Evolutionary conservation across 1,140 invertebrate species (phyloP), one percentile per base, ranked within the genome.

Genomic region (Rhynchophorus ferrugineus): DNA sequence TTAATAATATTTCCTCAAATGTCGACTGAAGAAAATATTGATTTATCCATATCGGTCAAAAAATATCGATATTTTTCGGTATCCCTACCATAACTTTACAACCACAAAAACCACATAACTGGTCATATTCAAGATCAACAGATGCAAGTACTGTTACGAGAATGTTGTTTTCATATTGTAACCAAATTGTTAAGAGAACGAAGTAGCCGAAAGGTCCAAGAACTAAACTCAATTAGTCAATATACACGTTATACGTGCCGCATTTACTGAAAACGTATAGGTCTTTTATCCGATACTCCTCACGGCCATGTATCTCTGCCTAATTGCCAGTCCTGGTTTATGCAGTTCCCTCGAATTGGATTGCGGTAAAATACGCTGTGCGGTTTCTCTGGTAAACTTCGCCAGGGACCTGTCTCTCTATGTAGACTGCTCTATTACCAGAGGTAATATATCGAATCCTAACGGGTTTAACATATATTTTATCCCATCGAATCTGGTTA

Each of bases 331-430:
- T 58, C 59, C 63, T 63, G 64, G 64, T 68, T 68, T 65, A 67
- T 65, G 63, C 63, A 67, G 58, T 65, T 61, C 11, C 24, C 57
- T 54, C 57, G 65, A 69, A 69, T 69, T 69, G 65, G 65, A 69
- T 67, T 66, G 65, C 56, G 65, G 65, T 66, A 64, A 67, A 68
- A 68, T 68, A 65, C 66, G 64, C 63, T 60, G 54, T 61, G 66
- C 61, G 66, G 66, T 67, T 67, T 64, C n/a, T n/a, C 65, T 66
- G 60, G 61, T 62, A 63, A 66, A 66, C 64, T 63, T 63, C 57
- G 59, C 59, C 42, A 59, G 60, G 58, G 60, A 67, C 61, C 61
- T 64, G 63, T 62, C 61, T 64, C 60, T 62, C 42, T 48, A 9
- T 48, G 46, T 55, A 50, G 44, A 65, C 62, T 59, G 59, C 60